These are phyloP conservation scores for Brachionus angularis DNA, from an alignment of 1,140 invertebrate genomes.

Conservation along the genomic window DNA sequence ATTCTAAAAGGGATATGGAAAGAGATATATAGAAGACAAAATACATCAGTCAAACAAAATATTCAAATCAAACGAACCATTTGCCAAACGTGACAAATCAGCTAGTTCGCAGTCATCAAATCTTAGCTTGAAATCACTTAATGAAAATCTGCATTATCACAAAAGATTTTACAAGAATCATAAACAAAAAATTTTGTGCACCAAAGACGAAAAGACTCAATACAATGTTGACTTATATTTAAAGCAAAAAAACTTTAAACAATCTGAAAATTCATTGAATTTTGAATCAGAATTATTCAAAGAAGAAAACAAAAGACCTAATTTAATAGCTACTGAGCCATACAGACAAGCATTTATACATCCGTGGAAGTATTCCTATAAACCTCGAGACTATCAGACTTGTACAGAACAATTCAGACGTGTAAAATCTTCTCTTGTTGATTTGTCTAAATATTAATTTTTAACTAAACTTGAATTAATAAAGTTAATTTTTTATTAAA, in stretches of 20 bases:
- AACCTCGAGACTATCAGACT: constrained; percentile 18
- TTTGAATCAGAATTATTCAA: constrained; percentile 33
- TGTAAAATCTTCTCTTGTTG: constrained; percentile 20
- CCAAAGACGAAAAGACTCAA: not conserved
- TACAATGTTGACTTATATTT: constrained; percentile 9
- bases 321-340: constrained; percentile 8
- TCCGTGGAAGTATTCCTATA: constrained; percentile 41
- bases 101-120: not conserved
- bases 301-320: not conserved
- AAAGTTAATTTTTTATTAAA: too few species aligned
- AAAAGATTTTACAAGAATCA: constrained; percentile 17
- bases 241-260: not conserved
- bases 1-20: constrained; percentile 35
- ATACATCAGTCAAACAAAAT: constrained; percentile 40
- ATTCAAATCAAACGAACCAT: constrained; percentile 12
- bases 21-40: constrained; percentile 6
- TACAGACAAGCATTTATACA: not conserved
- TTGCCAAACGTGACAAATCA: constrained; percentile 24
- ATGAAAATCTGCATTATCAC: too few species aligned
- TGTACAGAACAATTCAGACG: constrained; percentile 30
- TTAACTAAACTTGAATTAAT: too few species aligned
- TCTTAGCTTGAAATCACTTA: not conserved
- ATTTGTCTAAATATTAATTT: constrained; percentile 35
- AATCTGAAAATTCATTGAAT: constrained; percentile 12
- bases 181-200: not conserved